phyloP scores from a whole-genome alignment of 2,113 vertebrate genomes.

The Balaeniceps rex region DNA sequence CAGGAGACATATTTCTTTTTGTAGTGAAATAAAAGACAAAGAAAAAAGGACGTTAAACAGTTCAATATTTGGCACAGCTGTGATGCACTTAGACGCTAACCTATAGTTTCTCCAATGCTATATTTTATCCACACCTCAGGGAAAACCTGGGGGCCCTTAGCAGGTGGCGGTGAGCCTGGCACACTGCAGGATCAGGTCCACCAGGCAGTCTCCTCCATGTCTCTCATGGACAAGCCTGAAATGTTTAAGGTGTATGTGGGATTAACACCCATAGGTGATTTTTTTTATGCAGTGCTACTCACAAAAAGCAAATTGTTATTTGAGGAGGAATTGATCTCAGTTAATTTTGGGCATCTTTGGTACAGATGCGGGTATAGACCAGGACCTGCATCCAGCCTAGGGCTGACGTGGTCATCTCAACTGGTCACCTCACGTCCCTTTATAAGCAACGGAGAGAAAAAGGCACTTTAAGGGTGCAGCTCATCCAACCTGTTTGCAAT shows the following conservation, averaged over 20 bases:
- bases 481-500: rapidly evolving
- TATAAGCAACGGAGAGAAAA: not conserved
- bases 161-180: rapidly evolving
- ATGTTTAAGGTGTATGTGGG: not conserved
- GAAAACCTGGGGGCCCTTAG: not conserved
- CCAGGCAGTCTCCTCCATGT: not conserved
- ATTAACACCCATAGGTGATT: not conserved
- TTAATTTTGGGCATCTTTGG: not conserved
- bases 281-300: not conserved
- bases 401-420: not conserved
- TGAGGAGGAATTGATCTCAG: not conserved
- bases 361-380: not conserved
- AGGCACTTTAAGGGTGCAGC: not conserved
- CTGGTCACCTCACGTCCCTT: not conserved
- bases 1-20: not conserved
- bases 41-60: not conserved
- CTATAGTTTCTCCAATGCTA: not conserved
- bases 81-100: not conserved
- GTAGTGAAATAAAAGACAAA: not conserved
- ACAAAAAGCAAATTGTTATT: not conserved
- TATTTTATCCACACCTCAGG: not conserved
- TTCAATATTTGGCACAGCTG: not conserved
- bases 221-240: not conserved
- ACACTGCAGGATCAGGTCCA: not conserved
- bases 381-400: not conserved